Percentiles rank a stretch among this genome's conserved stretches.
Conservation (phyloP, 2,888 invertebrate species). For the Habroteleia sp. region DNA sequence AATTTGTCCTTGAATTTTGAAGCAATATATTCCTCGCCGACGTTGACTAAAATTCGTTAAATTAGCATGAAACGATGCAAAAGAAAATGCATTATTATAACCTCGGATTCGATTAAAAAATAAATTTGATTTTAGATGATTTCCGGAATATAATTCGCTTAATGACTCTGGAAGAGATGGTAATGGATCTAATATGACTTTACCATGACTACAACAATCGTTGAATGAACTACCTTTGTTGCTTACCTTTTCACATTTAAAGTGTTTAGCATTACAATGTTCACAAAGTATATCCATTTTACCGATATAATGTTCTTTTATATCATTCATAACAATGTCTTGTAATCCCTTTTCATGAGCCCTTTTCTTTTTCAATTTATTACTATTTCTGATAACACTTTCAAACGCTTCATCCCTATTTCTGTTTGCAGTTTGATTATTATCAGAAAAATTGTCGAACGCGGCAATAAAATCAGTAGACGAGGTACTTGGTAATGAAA, state of each 20-base stretch:
- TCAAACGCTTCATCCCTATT: too few species aligned
- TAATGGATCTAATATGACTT: conserved; percentile 16
- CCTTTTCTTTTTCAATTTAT: too few species aligned
- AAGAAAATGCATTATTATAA: conserved; percentile 15
- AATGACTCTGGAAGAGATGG: conserved; percentile 9
- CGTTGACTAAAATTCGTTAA: too few species aligned
- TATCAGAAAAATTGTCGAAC: too few species aligned
- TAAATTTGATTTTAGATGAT: conserved; percentile 18
- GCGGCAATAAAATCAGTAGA: too few species aligned
- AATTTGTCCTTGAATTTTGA: conserved; percentile 3
- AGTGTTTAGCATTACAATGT: conserved; percentile 32
- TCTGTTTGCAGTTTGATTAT: too few species aligned
- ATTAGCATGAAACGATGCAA: neutral
- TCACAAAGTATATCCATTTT: conserved; percentile 19
- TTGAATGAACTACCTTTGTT: conserved; percentile 35
- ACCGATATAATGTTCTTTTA: conserved; percentile 42
- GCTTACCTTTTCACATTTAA: conserved; percentile 5
- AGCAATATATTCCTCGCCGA: too few species aligned
- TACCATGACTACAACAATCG: conserved; percentile 34
- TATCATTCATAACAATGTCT: too few species aligned
- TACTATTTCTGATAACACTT: too few species aligned
- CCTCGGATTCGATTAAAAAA: conserved; percentile 22
- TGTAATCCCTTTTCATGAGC: too few species aligned
- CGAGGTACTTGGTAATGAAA: too few species aligned
- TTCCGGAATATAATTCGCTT: conserved; percentile 14